These are phyloP conservation scores for Gyrodactylus bullatarudis DNA, from an alignment of 1,140 invertebrate genomes.

Conservation along the genomic window DNA sequence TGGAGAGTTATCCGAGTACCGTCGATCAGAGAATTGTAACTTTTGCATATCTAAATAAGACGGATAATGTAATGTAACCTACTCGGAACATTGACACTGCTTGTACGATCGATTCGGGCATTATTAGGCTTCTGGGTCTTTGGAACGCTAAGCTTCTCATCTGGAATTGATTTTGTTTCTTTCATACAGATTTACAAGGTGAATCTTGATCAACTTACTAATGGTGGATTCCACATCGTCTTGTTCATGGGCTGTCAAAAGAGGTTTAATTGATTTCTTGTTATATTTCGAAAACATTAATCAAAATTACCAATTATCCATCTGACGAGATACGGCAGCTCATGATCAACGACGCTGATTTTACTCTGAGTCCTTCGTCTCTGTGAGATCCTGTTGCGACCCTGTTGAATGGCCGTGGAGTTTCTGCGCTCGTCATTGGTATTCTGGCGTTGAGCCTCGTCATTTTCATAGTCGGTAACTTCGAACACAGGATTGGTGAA, in stretches of 20 bases:
- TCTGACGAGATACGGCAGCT: neutral
- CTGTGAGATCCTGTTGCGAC: neutral
- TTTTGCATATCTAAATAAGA: neutral
- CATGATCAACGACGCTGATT: slow-evolving; percentile 4
- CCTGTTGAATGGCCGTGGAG: neutral
- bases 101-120: slow-evolving; percentile 2
- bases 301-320: neutral
- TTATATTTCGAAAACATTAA: no score
- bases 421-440: neutral
- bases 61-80: neutral
- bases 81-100: slow-evolving; percentile 6
- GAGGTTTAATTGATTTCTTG: neutral
- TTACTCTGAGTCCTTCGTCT: neutral
- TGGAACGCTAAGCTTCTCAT: neutral
- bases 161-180: neutral
- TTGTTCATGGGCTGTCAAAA: neutral
- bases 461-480: neutral
- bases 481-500: neutral
- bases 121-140: slow-evolving; percentile 3
- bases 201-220: no score
- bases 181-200: no score
- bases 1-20: neutral
- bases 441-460: neutral
- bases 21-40: neutral
- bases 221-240: neutral